Evolutionary conservation across 2,888 invertebrate genomes (phyloP), one percentile per base, ranked within the genome.

Genomic region (Meta bourneti): DNA sequence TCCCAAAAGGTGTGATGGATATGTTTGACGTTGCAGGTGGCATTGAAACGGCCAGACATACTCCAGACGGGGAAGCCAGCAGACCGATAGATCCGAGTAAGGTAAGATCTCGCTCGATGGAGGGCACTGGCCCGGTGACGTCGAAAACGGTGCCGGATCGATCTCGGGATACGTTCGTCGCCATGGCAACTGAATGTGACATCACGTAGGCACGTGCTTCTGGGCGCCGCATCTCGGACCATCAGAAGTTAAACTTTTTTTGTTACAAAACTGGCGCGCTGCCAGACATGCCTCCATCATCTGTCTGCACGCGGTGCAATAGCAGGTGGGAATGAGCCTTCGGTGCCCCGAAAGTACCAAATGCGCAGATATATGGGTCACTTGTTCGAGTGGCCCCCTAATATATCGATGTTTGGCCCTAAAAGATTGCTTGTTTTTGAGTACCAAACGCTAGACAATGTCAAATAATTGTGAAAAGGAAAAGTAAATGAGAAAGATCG

Each of bases 131-230:
- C 86, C 87, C 34, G 34, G 34, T 34, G 34, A 34, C 34, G 34
- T 34, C 34, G 34, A 1, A 34, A 34, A 4, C 34, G 4, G 34
- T 79, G 69, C 79, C 51, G 81, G 74, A 88, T 88, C 88, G 88
- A 88, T 88, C 74, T 16, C 13, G 34, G 88, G 69, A 72, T 49
- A 79, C 52, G 79, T 71, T 34, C 52, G 79, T 79, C 48, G 49
- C 61, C 74, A 88, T 88, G 81, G 88, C 19, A 81, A 88, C 88
- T 8, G n/a, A 51, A 61, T 61, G 72, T 80, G 87, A 88, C 81
- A 84, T 84, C 88, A 88, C 72, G 74, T 72, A 34, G 34, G 34
- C 34, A 34, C 34, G 34, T 34, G 34, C 34, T 34, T 34, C 34
- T 34, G 34, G 34, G 72, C 72, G 20, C 70, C 34, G 80, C 34